Percentiles rank a stretch among this genome's conserved stretches.
Conservation (phyloP, 2,113 vertebrate species). For the Zosterops pallidus region DNA sequence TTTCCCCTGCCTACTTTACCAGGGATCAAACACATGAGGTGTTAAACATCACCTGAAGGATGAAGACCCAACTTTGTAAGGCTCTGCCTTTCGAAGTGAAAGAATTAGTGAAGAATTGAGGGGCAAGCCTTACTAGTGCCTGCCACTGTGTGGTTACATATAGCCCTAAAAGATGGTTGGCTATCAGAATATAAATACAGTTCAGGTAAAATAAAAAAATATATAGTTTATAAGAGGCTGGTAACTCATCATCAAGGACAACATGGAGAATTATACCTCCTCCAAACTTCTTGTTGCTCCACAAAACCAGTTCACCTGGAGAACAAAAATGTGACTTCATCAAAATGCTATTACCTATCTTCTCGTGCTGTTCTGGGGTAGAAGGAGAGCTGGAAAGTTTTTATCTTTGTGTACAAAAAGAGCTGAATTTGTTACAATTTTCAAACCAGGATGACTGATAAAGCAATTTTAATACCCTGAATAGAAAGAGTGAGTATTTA, state of each 20-base stretch:
- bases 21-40: neutral
- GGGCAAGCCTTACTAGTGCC: neutral
- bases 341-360: neutral
- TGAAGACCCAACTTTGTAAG: neutral
- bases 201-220: neutral
- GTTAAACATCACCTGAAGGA: neutral
- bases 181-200: neutral
- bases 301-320: neutral
- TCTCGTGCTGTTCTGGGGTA: neutral
- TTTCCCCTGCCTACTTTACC: neutral
- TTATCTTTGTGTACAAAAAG: conserved; percentile 24
- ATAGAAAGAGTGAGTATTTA: conserved; percentile 52
- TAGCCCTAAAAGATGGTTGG: neutral
- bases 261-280: neutral
- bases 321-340: neutral
- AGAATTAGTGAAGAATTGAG: neutral
- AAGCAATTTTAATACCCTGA: conserved; percentile 60
- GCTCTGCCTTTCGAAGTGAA: neutral
- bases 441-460: conserved; percentile 32
- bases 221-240: neutral
- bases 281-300: neutral
- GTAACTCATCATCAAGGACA: neutral
- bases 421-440: conserved; percentile 50
- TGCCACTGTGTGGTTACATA: neutral
- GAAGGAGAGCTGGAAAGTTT: neutral